phyloP scores from a whole-genome alignment of 2,888 invertebrate species.

The Philonicus albiceps region DNA sequence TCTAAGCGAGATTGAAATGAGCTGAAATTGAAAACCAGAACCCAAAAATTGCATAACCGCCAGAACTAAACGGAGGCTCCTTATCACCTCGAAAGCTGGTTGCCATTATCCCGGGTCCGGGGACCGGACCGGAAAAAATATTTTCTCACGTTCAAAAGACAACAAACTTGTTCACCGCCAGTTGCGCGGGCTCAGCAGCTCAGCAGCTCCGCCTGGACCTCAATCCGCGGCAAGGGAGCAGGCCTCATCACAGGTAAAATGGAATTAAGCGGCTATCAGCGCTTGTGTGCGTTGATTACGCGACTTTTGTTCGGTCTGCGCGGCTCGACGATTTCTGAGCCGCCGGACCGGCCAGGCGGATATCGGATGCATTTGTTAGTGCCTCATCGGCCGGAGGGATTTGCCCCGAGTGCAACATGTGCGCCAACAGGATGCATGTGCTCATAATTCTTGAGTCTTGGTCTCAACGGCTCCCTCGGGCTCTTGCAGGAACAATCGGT shows the following conservation, averaged over 20 bases:
- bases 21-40: not conserved
- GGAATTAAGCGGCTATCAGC: not conserved
- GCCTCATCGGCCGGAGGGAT: not conserved
- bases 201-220: not conserved
- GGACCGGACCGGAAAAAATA: conserved; percentile 29
- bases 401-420: conserved; percentile 31
- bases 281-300: conserved; percentile 17
- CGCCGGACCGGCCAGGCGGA: not conserved
- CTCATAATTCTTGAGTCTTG: conserved; percentile 20
- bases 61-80: not conserved
- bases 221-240: not conserved
- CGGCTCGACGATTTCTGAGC: not conserved
- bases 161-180: conserved; percentile 17
- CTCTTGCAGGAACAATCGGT: conserved; percentile 1
- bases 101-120: not conserved
- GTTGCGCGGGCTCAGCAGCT: not conserved
- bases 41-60: not conserved
- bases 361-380: not conserved
- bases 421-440: conserved; percentile 35
- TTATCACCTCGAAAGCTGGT: not conserved
- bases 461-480: not conserved
- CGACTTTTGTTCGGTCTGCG: conserved; percentile 23
- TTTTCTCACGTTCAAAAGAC: conserved; percentile 36
- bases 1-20: not conserved
- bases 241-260: not conserved